Evolutionary conservation across 1,140 invertebrate genomes (phyloP).

Genomic region (Caligus rogercresseyi): DNA sequence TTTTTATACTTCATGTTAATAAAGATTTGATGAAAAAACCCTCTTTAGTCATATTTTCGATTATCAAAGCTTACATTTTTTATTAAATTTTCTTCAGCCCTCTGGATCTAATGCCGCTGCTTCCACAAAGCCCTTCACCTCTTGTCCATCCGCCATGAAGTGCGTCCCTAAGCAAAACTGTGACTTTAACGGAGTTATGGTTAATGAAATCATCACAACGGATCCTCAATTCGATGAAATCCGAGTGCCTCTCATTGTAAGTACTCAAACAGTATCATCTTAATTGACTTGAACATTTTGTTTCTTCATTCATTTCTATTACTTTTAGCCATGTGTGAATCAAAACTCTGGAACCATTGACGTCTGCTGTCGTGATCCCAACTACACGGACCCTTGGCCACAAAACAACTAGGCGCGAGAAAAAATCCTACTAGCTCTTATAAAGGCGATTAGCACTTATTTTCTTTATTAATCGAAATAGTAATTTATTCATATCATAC

Average conservation of each 20-base stretch:
- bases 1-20: no score
- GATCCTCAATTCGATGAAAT: conserved; percentile 44
- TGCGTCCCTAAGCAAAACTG: conserved; percentile 57
- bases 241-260: conserved; percentile 50
- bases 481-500: no score
- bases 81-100: no score
- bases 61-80: no score
- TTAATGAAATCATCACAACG: conserved; percentile 42
- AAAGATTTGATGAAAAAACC: no score
- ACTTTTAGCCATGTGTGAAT: conserved; percentile 45
- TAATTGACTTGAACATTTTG: no score
- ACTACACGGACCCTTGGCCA: conserved; percentile 73
- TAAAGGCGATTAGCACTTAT: no score
- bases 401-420: conserved; percentile 31
- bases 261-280: conserved; percentile 1
- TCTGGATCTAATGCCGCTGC: not conserved
- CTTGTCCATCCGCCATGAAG: conserved; percentile 41
- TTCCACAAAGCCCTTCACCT: not conserved
- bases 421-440: no score
- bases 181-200: conserved; percentile 52
- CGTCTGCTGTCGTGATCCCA: conserved; percentile 63
- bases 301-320: no score
- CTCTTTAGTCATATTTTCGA: no score
- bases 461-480: no score
- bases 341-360: conserved; percentile 46